phyloP scores from a whole-genome alignment of 2,797 vertebrate genomes.

The Pteronotus mesoamericanus region DNA sequence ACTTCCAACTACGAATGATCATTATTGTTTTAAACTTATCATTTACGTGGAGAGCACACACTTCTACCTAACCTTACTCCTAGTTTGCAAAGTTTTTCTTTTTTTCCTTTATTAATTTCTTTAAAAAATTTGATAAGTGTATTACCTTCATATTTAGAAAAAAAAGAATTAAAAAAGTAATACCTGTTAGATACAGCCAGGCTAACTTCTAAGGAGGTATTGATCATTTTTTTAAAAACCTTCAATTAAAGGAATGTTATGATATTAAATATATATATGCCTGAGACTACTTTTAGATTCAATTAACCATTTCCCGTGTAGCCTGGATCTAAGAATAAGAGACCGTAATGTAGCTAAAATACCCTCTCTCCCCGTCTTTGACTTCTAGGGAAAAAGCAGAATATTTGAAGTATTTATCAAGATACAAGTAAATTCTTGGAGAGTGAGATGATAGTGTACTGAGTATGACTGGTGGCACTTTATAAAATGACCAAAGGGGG shows the following conservation, averaged over 20 bases:
- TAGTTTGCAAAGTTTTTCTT: neutral
- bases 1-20: neutral
- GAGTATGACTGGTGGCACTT: neutral
- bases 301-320: neutral
- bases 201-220: neutral
- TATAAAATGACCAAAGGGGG: neutral
- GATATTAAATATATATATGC: neutral
- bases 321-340: neutral
- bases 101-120: neutral
- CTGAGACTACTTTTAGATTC: neutral
- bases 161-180: neutral
- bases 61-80: neutral
- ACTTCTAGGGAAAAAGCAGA: neutral
- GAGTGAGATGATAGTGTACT: neutral
- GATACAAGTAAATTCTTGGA: neutral
- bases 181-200: neutral
- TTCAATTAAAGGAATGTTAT: neutral
- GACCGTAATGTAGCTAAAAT: neutral
- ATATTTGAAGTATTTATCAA: neutral
- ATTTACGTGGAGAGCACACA: neutral
- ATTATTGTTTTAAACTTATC: neutral
- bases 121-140: neutral
- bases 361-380: neutral
- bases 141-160: neutral
- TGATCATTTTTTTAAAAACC: neutral